Base-by-base conservation (phyloP, 2,797 vertebrate genomes). In the Eulemur albifrons region DNA sequence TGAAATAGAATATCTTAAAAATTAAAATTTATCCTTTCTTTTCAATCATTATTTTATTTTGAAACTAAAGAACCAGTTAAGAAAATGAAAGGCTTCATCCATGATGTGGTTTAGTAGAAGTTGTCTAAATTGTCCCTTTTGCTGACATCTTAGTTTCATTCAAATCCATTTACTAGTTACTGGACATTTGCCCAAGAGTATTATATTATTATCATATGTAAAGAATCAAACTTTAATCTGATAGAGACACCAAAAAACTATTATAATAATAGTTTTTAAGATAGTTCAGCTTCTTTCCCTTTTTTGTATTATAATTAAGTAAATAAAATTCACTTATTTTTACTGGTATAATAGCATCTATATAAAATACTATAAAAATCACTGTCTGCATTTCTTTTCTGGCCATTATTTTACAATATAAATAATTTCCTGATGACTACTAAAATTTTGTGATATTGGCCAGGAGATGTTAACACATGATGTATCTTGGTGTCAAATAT, bases 401-500 rank as follows among this genome's bases (percentile, higher is more conserved):
- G 48, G 27, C 2, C 4, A 5, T 45, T 32, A 12, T 52, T 70
- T 81, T 50, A 35, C 2, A 57, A 2, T 35, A 13, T 10, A 20
- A 23, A 1, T 86, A 2, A 21, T 23, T 57, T 76, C 23, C 32
- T 54, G 40, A 21, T 75, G 50, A 21, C 15, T 27, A 27, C 2
- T 38, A 4, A 30, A 45, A 11, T 18, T 61, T 0, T 69, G 21
- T 27, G 11, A 7, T 21, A 7, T 14, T 9, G 11, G 15, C 32
- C 17, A 67, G 35, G 17, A 35, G 27, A 2, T 21, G 2, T 45
- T 38, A 35, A 83, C 32, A 25, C n/a, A 15, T 27, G 27, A 45
- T 5, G 15, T 4, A 35, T 6, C 5, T 3, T 43, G 45, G 7
- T 8, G 12, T 18, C 7, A 61, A 0, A 57, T 5, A 18, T 1